Base-by-base conservation (phyloP, 2,888 invertebrate species). In the Iselma pallidipennis region DNA sequence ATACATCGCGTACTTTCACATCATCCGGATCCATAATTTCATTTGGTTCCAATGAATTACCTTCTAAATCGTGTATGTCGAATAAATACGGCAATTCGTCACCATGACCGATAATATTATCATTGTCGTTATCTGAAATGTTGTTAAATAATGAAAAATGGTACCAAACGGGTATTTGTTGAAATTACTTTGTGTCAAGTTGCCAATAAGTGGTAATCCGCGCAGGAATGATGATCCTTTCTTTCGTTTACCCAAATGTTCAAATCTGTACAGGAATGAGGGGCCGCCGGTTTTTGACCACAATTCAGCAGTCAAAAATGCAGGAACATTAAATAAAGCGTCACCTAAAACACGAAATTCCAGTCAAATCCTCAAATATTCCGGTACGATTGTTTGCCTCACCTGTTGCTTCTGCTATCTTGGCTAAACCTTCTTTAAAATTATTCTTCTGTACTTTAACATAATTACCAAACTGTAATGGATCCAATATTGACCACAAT, bases 261-360 rank as follows among this genome's bases (percentile, higher is more conserved):
- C 91, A 75, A 92, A 92, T 74, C 89, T 88, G 78, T 92, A 92
- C 55, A 92, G 83, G 75, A 84, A 91, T 0, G 91, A 86, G 0
- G 88, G 85, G 0, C 87, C 86, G 1, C 83, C 81, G 50, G 83
- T 80, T 62, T 88, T 87, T 0, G 83, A 77, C 92, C 92, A 92
- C n/a, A 87, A 83, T 65, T 88, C 83, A 0, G 88, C 88, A 4
- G 89, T 89, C 52, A 91, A 81, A 75, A 89, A 90, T 1, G 91
- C 91, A 1, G 92, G 92, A 55, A 90, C 85, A 75, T 91, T 92
- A 75, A 91, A 92, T 16, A 92, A 77, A 0, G 90, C 90, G 75
- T 92, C 92, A 23, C 87, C 91, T 85, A 81, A 61, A 77, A 14
- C 49, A n/a, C n/a, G n/a, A n/a, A n/a, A n/a, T n/a, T n/a, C n/a